These are phyloP conservation scores for Eledone cirrhosa DNA, from an alignment of 2,888 invertebrate genomes.

Conservation along the genomic window DNA sequence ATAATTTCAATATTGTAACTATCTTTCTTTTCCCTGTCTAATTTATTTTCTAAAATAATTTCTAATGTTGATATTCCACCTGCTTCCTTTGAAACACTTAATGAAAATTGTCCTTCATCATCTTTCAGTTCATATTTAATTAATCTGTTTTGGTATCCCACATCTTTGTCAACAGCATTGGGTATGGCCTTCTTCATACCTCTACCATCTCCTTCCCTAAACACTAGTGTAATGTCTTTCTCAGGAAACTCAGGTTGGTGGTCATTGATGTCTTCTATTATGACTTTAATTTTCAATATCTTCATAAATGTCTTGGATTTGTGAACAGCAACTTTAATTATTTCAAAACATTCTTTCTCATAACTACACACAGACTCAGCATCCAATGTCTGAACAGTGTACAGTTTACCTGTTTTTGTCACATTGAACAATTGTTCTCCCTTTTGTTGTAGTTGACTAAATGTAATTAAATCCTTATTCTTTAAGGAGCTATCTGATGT, in stretches of 20 bases:
- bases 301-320: slow-evolving; percentile 3
- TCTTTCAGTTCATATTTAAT: slow-evolving; percentile 2
- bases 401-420: neutral
- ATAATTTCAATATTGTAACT: slow-evolving; percentile 20
- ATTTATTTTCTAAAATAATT: neutral
- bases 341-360: slow-evolving; percentile 11
- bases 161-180: neutral
- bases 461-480: no score
- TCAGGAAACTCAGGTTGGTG: slow-evolving; percentile 30
- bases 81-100: neutral
- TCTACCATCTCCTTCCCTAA: slow-evolving; percentile 30
- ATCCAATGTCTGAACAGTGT: no score
- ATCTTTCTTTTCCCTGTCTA: slow-evolving; percentile 30
- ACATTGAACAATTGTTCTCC: neutral
- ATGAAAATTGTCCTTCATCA: neutral
- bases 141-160: neutral
- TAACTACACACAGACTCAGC: slow-evolving; percentile 14
- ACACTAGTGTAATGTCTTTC: neutral
- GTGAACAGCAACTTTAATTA: slow-evolving; percentile 3
- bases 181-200: slow-evolving; percentile 11
- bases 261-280: slow-evolving; percentile 35
- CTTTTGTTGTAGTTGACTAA: neutral
- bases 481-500: no score
- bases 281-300: slow-evolving; percentile 4
- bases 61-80: neutral